A percentile compares a stretch with the other conserved stretches of the same genome.
Evolutionary conservation across 2,888 invertebrate genomes (phyloP).

Genomic region (Leptopilina syphax): DNA sequence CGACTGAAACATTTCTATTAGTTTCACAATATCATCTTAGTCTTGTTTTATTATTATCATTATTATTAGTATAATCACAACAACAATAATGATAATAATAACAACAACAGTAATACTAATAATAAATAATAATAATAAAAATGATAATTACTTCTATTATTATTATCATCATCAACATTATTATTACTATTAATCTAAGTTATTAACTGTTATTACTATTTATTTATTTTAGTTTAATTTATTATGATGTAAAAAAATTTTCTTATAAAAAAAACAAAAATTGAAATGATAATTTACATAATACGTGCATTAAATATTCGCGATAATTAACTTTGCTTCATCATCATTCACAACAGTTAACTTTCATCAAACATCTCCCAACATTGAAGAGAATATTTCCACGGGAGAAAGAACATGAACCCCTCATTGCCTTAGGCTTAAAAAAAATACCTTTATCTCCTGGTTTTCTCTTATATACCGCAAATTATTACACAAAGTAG

Average conservation of each 20-base stretch:
- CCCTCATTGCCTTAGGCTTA: conserved; percentile 7
- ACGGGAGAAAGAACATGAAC: conserved; percentile 24
- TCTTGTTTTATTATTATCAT: neutral
- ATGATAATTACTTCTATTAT: no score
- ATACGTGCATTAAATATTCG: neutral
- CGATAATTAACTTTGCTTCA: neutral
- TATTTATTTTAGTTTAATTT: no score
- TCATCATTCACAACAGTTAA: conserved; percentile 14
- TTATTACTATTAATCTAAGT: no score
- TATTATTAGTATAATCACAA: no score
- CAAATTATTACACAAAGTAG: neutral
- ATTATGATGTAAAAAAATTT: neutral
- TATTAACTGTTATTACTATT: no score
- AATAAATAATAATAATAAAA: no score
- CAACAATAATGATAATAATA: no score
- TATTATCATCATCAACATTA: no score
- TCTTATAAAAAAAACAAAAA: no score
- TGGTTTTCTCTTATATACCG: neutral
- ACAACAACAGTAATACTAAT: no score
- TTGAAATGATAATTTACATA: no score
- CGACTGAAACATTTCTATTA: conserved; percentile 10
- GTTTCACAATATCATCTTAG: conserved; percentile 1
- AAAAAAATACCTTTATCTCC: conserved; percentile 20
- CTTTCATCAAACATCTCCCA: conserved; percentile 1
- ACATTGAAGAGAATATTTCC: conserved; percentile 19